Evolutionary conservation across 2,888 invertebrate genomes (phyloP), one percentile per base, ranked within the genome.

Genomic region (Zygaena filipendulae): DNA sequence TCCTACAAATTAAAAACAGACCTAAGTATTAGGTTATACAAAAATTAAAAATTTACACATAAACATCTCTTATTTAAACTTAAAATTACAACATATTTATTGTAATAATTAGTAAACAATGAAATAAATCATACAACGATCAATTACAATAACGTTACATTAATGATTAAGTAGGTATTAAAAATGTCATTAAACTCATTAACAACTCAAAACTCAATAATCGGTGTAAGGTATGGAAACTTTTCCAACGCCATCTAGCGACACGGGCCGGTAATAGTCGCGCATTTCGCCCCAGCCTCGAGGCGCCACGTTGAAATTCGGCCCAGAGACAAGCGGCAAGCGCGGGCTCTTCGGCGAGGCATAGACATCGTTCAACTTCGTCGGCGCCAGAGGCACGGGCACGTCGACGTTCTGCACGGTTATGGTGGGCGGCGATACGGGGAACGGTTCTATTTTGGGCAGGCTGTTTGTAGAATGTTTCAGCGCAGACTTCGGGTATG

Each of bases 241-340:
- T 23, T 61, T 61, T 4, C 71, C 68, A 47, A 71, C 70, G 56
- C 82, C 83, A 55, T 85, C 84, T 68, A 91, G 89, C 37, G 86
- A 84, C 21, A 91, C 83, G 0, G 91, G 90, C 33, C 86, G 81
- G 68, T 91, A 91, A 40, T 84, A 85, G 25, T 85, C 82, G 42
- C 83, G 82, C 45, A 82, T 82, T 43, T 87, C 84, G 8, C 86
- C 85, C 91, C 93, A 93, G 1, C 92, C 92, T 16, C 92, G 83
- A 3, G 93, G 88, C 16, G 91, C 90, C 0, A 90, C 91, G 47
- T 93, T 93, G 64, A 91, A 93, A 50, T 90, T 91, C 12, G 83
- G 82, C 20, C 82, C 74, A 40, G 54, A 64, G 29, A 74, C 70
- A 18, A 79, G 44, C 2, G 74, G 68, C 25, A 71, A 30, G 7